Evolutionary conservation across 2,888 invertebrate species (phyloP).

Genomic region (Leucophora obtusa): DNA sequence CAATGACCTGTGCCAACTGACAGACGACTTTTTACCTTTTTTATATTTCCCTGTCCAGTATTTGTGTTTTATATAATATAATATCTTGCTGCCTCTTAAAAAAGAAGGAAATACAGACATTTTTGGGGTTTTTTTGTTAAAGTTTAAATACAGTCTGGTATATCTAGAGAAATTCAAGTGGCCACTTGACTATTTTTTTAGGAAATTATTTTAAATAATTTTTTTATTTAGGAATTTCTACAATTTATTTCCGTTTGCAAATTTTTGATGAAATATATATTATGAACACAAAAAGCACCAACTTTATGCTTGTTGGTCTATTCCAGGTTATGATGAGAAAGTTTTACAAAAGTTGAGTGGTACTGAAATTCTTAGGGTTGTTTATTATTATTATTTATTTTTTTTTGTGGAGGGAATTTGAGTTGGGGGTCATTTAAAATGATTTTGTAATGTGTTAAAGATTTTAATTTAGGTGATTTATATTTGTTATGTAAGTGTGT

Average conservation of each 20-base stretch:
- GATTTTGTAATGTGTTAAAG: constrained; percentile 28
- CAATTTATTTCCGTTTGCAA: constrained; percentile 36
- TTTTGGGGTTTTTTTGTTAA: constrained; percentile 14
- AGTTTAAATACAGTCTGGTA: constrained; percentile 15
- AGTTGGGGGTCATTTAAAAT: constrained; percentile 7
- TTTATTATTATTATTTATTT: no score
- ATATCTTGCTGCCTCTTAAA: constrained; percentile 18
- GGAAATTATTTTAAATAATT: constrained; percentile 49
- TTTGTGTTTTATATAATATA: not conserved
- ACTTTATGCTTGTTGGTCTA: not conserved
- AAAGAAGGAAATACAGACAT: constrained; percentile 15
- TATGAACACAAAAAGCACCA: not conserved
- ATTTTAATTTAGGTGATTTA: constrained; percentile 51
- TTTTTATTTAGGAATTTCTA: constrained; percentile 6
- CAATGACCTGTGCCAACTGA: constrained; percentile 43
- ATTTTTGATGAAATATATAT: constrained; percentile 10
- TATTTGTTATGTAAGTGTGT: constrained; percentile 13
- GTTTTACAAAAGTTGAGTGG: constrained; percentile 5
- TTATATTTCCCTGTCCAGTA: not conserved
- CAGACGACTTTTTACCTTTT: constrained; percentile 22
- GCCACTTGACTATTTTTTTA: constrained; percentile 42
- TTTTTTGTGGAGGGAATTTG: not conserved
- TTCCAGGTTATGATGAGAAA: not conserved
- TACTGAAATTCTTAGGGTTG: constrained; percentile 19
- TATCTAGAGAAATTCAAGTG: constrained; percentile 34